These are phyloP conservation scores for Propithecus deckenii DNA, from an alignment of 2,797 vertebrate species.

Conservation along the genomic window DNA sequence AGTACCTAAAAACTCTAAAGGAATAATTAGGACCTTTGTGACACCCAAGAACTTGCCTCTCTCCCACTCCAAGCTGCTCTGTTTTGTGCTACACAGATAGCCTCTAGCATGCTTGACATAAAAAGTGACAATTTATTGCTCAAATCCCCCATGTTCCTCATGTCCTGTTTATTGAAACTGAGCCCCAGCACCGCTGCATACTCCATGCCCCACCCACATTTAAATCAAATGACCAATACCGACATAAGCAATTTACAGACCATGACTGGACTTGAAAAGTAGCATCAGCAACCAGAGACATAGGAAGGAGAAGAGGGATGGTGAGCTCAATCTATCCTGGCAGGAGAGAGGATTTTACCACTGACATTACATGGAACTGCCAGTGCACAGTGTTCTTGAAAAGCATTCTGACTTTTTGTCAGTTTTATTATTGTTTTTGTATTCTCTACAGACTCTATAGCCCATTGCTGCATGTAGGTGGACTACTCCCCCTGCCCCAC, in stretches of 20 bases:
- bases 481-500: too few species aligned
- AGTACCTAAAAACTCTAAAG: slow-evolving; percentile 2
- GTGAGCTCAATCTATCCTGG: rapidly evolving
- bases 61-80: background rate
- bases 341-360: background rate
- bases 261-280: background rate
- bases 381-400: background rate
- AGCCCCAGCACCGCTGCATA: background rate
- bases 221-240: background rate
- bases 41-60: background rate
- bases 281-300: background rate
- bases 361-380: background rate
- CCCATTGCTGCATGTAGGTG: background rate
- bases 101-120: background rate
- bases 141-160: background rate
- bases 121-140: background rate
- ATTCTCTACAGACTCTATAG: background rate
- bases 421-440: background rate
- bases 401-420: background rate
- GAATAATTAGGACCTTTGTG: background rate
- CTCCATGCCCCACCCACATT: background rate
- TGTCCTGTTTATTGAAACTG: background rate
- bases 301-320: background rate
- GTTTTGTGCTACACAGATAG: background rate
- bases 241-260: background rate